phyloP scores from a whole-genome alignment of 1,140 invertebrate species.

The Neodiprion pinetum region DNA sequence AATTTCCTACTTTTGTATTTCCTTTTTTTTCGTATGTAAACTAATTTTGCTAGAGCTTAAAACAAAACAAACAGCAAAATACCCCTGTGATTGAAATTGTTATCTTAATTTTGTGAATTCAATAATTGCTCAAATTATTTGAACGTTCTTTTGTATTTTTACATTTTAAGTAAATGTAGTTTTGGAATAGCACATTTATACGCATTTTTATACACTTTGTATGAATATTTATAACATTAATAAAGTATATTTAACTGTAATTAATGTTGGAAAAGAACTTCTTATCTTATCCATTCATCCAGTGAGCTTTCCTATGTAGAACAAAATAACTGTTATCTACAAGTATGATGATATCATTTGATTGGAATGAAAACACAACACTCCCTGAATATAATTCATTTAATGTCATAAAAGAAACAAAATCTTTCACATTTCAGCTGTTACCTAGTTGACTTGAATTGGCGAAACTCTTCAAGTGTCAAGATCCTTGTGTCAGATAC shows the following conservation, averaged over 20 bases:
- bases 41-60: not conserved
- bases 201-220: slow-evolving; percentile 4
- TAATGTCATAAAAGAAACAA: slow-evolving; percentile 1
- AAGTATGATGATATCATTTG: not conserved
- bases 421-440: not conserved
- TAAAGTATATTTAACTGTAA: not conserved
- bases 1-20: not conserved
- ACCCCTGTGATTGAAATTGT: not conserved
- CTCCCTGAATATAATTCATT: not conserved
- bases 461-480: no score
- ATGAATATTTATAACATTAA: not conserved
- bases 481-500: no score
- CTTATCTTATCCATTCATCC: not conserved
- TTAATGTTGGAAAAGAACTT: not conserved
- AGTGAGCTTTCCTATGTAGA: not conserved
- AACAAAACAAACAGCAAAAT: not conserved
- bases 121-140: slow-evolving; percentile 3
- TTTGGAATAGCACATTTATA: slow-evolving; percentile 1
- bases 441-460: no score
- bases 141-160: not conserved
- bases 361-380: not conserved
- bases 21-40: not conserved
- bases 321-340: not conserved
- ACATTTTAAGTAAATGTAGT: not conserved
- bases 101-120: not conserved